These are phyloP conservation scores for Bostrychus sinensis DNA, from an alignment of 2,113 vertebrate species.

Conservation along the genomic window DNA sequence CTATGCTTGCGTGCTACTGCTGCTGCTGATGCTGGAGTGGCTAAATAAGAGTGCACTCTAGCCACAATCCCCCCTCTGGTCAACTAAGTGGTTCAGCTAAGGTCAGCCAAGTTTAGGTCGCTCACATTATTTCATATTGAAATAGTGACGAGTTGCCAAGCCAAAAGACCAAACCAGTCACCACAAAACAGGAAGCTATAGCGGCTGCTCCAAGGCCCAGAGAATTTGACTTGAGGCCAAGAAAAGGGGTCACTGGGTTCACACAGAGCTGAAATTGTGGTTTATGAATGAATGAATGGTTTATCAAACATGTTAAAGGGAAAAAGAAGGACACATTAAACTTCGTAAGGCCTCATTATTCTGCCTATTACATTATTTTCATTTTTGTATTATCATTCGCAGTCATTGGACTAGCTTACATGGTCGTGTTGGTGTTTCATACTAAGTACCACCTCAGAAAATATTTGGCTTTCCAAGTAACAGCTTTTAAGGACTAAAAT, in stretches of 20 bases:
- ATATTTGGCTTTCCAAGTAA: no score
- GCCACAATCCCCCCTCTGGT: not conserved
- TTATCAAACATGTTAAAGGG: not conserved
- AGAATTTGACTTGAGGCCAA: not conserved
- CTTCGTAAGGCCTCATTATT: no score
- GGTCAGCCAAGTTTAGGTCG: slow-evolving; percentile 2
- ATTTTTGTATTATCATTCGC: no score
- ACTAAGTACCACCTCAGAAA: no score
- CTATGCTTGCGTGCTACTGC: not conserved
- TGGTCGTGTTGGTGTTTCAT: no score
- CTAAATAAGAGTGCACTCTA: not conserved
- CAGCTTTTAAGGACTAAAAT: no score
- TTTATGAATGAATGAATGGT: not conserved
- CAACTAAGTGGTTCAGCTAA: slow-evolving; percentile 7
- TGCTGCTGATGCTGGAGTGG: not conserved
- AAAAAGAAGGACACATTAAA: no score
- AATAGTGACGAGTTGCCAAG: not conserved
- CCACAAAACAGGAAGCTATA: not conserved
- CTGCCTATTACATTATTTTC: no score
- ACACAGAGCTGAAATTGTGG: not conserved
- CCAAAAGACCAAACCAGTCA: not conserved
- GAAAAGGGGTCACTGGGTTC: slow-evolving; percentile 1
- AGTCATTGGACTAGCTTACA: no score
- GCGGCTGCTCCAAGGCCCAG: not conserved
- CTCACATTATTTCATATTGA: not conserved